Evolutionary conservation across 2,888 invertebrate genomes (phyloP), one percentile per base, ranked within the genome.

Genomic region (Drosophila koepferae): DNA sequence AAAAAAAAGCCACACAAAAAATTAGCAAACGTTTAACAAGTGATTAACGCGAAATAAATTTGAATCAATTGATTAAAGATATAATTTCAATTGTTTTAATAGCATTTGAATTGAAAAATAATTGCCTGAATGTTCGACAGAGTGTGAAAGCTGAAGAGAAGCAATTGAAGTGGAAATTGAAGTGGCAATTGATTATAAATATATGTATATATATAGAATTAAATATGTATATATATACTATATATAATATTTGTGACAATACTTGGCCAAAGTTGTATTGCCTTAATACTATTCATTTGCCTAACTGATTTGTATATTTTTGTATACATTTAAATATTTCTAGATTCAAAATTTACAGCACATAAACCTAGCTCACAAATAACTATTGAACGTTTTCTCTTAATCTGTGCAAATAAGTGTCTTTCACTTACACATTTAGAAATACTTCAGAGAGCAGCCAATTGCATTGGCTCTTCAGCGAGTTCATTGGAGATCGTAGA

Each of bases 11-110:
- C 48, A 62, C n/a, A 53, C 14, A 23, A 31, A 62, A 48, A 55
- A 54, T 44, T 34, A 62, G 46, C 18, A 67, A 56, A 56, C 43
- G 62, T 56, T 56, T 43, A 63, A 55, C 49, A 34, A 18, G 44
- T 23, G 28, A 56, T 56, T 51, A 56, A 56, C 41, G 49, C n/a
- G 18, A 38, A 53, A 40, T 46, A 44, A 65, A 58, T 53, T 56
- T 38, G 10, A 56, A 38, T 56, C 44, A 56, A 65, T 68, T 54
- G 46, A 38, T 28, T 65, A 3, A 51, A 62, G 38, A 53, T 53
- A 10, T 53, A 14, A 20, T 63, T 20, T 2, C 43, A 63, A 63
- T 64, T 36, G 36, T 16, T 36, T 43, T 20, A 36, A 36, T 18
- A 12, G 34, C 49, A 18, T 18, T 60, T 34, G 5, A 63, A 41